phyloP scores from a whole-genome alignment of 2,113 vertebrate genomes.

The Hystrix brachyura region DNA sequence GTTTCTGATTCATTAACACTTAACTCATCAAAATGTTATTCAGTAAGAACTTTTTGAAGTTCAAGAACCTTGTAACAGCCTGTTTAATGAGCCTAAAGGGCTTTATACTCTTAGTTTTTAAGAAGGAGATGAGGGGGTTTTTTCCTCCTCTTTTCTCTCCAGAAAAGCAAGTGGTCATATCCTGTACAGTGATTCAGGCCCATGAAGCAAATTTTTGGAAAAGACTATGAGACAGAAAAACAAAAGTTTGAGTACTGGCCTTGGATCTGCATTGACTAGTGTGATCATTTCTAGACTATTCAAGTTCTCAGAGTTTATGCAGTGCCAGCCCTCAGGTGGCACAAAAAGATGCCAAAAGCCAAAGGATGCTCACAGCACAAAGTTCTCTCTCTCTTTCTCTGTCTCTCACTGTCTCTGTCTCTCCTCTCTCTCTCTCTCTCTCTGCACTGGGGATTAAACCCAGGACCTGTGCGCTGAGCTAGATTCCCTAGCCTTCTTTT shows the following conservation, averaged over 20 bases:
- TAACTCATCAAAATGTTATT: conserved; percentile 83
- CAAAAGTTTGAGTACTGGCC: background rate
- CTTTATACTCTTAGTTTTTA: conserved; percentile 49
- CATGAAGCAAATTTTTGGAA: conserved; percentile 63
- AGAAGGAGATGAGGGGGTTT: background rate
- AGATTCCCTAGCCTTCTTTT: background rate
- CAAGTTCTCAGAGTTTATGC: background rate
- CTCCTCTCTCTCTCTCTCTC: background rate
- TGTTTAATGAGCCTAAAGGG: conserved; percentile 71
- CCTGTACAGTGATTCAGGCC: conserved; percentile 45
- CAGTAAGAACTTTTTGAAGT: conserved; percentile 71
- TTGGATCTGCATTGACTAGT: background rate
- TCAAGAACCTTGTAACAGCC: conserved; percentile 55
- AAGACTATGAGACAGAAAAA: conserved; percentile 36
- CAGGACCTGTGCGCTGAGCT: background rate
- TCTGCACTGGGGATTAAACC: background rate
- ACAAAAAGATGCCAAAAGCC: background rate
- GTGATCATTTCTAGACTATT: background rate
- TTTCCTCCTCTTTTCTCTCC: background rate
- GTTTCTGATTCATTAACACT: conserved; percentile 84
- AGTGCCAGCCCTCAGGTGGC: background rate
- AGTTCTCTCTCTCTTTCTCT: background rate
- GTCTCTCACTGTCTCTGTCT: background rate
- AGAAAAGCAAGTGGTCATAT: conserved; percentile 71
- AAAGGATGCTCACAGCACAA: background rate